A percentile compares a stretch with the other conserved stretches of the same genome.
Evolutionary conservation across 2,888 invertebrate genomes (phyloP).

Genomic region (Amblyteles armatorius): DNA sequence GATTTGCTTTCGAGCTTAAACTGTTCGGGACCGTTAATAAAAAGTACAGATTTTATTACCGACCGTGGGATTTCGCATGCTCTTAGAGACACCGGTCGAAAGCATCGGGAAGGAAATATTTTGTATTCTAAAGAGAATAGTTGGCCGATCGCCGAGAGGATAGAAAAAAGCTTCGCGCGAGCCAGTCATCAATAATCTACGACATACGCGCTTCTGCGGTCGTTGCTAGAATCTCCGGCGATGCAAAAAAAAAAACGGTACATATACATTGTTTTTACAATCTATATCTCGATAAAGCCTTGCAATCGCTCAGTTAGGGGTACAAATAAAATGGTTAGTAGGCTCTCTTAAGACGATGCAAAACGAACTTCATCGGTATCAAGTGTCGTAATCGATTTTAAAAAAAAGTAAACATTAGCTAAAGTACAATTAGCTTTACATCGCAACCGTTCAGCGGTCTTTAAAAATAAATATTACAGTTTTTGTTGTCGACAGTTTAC

Average conservation of each 20-base stretch:
- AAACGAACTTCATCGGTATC: too few species aligned
- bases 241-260: slow-evolving; percentile 20
- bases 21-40: too few species aligned
- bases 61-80: too few species aligned
- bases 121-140: slow-evolving; percentile 10
- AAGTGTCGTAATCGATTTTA: too few species aligned
- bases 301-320: slow-evolving; percentile 24
- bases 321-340: not conserved
- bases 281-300: slow-evolving; percentile 25
- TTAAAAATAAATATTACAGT: too few species aligned
- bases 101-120: slow-evolving; percentile 47
- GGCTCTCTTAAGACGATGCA: too few species aligned
- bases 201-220: slow-evolving; percentile 16
- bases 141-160: slow-evolving; percentile 31
- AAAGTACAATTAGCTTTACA: too few species aligned
- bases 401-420: too few species aligned
- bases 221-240: slow-evolving; percentile 21
- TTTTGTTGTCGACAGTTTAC: too few species aligned
- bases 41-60: too few species aligned
- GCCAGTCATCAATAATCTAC: slow-evolving; percentile 32
- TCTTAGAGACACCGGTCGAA: slow-evolving; percentile 69
- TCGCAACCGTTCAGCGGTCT: too few species aligned
- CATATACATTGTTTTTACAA: slow-evolving; percentile 18
- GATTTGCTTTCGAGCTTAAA: too few species aligned
- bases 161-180: slow-evolving; percentile 23